Percentiles rank a stretch among this genome's conserved stretches.
Evolutionary conservation across 2,797 vertebrate genomes (phyloP).

Genomic region (Eidolon dupreanum): DNA sequence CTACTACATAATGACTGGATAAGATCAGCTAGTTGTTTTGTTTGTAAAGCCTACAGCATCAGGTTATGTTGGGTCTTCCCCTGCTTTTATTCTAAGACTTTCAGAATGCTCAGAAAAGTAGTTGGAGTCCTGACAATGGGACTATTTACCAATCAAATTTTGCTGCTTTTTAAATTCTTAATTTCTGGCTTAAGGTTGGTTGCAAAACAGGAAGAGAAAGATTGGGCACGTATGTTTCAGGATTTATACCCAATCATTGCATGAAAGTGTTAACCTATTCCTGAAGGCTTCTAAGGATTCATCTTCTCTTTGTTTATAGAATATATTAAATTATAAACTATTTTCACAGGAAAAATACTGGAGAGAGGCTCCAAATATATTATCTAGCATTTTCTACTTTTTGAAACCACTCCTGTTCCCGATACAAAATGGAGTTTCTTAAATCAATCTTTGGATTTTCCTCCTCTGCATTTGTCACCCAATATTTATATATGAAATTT

Average conservation of each 20-base stretch:
- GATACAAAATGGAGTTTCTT: background rate
- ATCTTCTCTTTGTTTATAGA: background rate
- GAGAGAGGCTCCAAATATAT: background rate
- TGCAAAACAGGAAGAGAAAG: background rate
- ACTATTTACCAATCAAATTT: background rate
- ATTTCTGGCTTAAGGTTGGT: background rate
- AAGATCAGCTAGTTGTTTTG: background rate
- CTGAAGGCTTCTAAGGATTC: background rate
- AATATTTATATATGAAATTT: background rate
- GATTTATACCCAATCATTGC: background rate
- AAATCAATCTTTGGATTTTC: background rate
- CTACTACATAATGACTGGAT: background rate
- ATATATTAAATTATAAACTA: background rate
- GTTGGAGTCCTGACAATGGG: background rate
- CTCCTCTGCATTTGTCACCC: background rate
- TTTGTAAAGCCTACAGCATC: background rate
- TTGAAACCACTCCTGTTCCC: background rate
- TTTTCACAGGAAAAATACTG: background rate
- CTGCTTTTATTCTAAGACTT: background rate
- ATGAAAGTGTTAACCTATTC: background rate
- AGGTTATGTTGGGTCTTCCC: background rate
- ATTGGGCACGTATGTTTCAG: background rate
- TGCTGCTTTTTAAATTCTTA: background rate
- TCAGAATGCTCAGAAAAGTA: background rate
- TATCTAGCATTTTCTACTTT: background rate